phyloP scores from a whole-genome alignment of 2,888 invertebrate genomes.

The Belgica antarctica region DNA sequence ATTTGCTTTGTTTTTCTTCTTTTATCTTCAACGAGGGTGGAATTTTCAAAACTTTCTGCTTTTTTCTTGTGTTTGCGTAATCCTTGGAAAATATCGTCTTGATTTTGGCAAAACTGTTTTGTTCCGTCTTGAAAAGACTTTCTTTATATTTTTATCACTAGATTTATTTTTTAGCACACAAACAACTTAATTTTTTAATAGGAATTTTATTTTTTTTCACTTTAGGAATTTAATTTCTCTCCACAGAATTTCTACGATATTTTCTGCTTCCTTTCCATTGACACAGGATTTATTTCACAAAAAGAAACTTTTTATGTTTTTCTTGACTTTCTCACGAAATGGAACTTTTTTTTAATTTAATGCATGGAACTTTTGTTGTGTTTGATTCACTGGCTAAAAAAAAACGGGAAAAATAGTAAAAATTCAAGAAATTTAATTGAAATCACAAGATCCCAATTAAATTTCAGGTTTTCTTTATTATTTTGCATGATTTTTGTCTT shows the following conservation, averaged over 20 bases:
- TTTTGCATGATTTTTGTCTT: background rate
- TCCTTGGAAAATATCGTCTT: background rate
- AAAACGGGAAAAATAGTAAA: background rate
- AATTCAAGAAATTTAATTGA: background rate
- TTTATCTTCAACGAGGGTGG: background rate
- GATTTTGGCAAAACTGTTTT: slow-evolving; percentile 9
- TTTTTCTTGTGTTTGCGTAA: background rate
- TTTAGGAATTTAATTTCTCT: background rate
- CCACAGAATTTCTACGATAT: background rate
- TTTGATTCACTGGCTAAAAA: slow-evolving; percentile 12
- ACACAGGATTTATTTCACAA: background rate
- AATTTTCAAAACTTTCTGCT: no score
- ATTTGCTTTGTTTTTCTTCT: no score
- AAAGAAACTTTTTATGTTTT: background rate
- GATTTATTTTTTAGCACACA: slow-evolving; percentile 14
- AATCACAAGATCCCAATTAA: no score
- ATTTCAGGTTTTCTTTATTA: background rate
- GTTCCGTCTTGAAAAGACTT: no score
- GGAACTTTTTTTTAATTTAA: slow-evolving; percentile 12
- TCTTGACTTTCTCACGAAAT: background rate
- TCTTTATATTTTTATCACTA: background rate
- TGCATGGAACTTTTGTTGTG: slow-evolving; percentile 25
- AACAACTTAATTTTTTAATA: slow-evolving; percentile 24
- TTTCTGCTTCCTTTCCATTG: background rate
- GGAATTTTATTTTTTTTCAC: slow-evolving; percentile 1